Evolutionary conservation across 1,140 invertebrate species (phyloP).

Genomic region (Neotoxoptera formosana): DNA sequence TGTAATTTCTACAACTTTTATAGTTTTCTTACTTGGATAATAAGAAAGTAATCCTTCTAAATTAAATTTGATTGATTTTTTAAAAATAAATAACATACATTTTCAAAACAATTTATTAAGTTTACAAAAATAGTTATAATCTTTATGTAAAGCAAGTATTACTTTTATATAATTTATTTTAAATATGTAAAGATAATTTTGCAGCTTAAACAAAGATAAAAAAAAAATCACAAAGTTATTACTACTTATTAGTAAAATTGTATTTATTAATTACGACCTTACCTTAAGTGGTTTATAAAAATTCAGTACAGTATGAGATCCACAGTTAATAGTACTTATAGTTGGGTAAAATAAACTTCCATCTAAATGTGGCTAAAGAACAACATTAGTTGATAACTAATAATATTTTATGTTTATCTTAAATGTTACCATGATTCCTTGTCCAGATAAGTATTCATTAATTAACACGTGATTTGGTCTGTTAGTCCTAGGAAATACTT

Average conservation of each 20-base stretch:
- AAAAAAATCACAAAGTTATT: background rate
- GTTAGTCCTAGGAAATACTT: slow-evolving; percentile 78
- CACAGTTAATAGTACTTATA: slow-evolving; percentile 91
- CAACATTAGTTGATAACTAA: slow-evolving; percentile 56
- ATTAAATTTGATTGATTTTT: no score
- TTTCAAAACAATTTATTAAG: no score
- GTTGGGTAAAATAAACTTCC: slow-evolving; percentile 92
- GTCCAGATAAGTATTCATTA: slow-evolving; percentile 93
- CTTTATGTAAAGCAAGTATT: no score
- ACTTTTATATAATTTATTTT: no score
- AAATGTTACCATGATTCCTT: slow-evolving; percentile 83
- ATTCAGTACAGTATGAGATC: slow-evolving; percentile 87
- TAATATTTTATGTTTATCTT: slow-evolving; percentile 49
- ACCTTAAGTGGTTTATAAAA: slow-evolving; percentile 70
- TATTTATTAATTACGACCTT: slow-evolving; percentile 45
- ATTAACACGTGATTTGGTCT: slow-evolving; percentile 92
- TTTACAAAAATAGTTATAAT: no score
- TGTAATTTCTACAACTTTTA: no score
- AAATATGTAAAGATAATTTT: no score
- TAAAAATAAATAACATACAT: no score
- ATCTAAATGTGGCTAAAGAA: slow-evolving; percentile 85
- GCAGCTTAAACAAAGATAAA: no score
- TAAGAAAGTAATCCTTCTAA: no score
- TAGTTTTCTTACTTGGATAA: no score
- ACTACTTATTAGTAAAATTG: no score